phyloP scores from a whole-genome alignment of 2,888 invertebrate species.

The Meandrusa payeni region DNA sequence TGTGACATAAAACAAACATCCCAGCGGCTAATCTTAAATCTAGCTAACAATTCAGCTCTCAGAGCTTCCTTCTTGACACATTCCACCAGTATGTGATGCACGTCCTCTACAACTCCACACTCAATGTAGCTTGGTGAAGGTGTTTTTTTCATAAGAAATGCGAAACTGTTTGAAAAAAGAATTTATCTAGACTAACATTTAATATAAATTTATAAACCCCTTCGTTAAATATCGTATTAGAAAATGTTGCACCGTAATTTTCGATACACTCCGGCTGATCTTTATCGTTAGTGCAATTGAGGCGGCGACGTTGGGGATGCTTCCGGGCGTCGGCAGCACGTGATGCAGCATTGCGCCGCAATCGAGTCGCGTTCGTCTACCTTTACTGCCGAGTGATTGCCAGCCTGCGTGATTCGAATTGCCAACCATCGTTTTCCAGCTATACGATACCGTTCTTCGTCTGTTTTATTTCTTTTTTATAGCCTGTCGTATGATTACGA shows the following conservation, averaged over 20 bases:
- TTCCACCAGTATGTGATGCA: no score
- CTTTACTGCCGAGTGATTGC: slow-evolving; percentile 78
- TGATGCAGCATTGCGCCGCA: slow-evolving; percentile 38
- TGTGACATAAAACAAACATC: no score
- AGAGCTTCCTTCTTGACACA: no score
- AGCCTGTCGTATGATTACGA: slow-evolving; percentile 32
- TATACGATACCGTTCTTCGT: slow-evolving; percentile 59
- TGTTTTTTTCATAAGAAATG: no score
- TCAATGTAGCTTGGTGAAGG: no score
- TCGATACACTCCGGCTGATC: slow-evolving; percentile 12
- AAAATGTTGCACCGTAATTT: slow-evolving; percentile 11
- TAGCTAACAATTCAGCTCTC: no score
- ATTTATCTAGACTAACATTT: no score
- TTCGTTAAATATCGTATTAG: not conserved
- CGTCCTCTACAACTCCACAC: no score
- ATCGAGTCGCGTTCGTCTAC: slow-evolving; percentile 56
- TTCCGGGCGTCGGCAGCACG: slow-evolving; percentile 37
- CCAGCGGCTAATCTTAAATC: no score
- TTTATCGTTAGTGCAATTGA: slow-evolving; percentile 22
- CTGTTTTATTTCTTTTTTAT: slow-evolving; percentile 57
- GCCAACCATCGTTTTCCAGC: slow-evolving; percentile 59
- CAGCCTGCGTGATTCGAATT: slow-evolving; percentile 73
- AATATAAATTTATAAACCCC: not conserved
- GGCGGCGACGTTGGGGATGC: slow-evolving; percentile 39
- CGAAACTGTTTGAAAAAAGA: no score